Conservation (phyloP, 2,113 vertebrate species). For the Neotoma lepida region DNA sequence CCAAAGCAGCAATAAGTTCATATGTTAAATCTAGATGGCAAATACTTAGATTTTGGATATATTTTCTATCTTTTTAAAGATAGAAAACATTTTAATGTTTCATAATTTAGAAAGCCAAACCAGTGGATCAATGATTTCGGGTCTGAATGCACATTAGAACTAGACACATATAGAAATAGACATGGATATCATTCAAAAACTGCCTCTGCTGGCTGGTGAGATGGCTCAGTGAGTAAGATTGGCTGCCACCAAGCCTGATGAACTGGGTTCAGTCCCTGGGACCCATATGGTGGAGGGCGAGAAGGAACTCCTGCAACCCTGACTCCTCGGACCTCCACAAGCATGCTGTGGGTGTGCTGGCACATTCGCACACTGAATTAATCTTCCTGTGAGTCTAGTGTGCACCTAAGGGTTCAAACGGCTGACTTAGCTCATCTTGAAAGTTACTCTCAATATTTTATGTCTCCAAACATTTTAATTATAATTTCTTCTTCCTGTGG, state of each 20-base stretch:
- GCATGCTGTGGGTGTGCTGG: not conserved
- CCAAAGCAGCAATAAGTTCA: not conserved
- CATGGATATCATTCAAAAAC: not conserved
- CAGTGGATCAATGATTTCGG: not conserved
- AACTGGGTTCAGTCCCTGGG: not conserved
- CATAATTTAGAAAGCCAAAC: not conserved
- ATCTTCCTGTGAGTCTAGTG: not conserved
- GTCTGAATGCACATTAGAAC: not conserved
- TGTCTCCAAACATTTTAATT: conserved; percentile 24
- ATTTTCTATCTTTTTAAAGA: no score
- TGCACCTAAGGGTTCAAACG: not conserved
- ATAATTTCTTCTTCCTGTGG: not conserved
- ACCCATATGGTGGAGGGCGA: no score
- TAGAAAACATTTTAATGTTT: no score
- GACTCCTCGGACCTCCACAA: not conserved
- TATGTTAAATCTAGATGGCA: not conserved
- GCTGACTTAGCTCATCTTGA: not conserved
- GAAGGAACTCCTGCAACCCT: not conserved
- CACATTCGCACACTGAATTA: not conserved
- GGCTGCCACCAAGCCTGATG: not conserved
- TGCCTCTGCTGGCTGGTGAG: no score
- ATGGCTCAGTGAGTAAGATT: not conserved
- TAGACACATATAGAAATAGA: not conserved
- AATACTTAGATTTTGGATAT: not conserved
- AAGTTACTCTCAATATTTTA: conserved; percentile 15